phyloP scores from a whole-genome alignment of 2,113 vertebrate genomes.

The Rhinogobius similis region DNA sequence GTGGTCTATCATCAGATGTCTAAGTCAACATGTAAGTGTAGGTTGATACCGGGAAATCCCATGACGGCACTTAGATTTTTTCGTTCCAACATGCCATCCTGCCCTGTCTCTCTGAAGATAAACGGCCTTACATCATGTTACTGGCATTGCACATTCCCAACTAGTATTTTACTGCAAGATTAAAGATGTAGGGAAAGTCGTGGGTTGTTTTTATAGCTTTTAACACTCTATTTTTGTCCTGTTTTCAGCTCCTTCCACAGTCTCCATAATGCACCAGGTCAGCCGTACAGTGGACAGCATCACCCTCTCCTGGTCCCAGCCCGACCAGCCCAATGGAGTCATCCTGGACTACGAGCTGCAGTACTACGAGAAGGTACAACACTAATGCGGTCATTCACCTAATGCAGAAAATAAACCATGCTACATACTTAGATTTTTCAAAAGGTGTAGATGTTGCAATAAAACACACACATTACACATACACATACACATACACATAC shows the following conservation, averaged over 20 bases:
- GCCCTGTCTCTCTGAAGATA: slow-evolving; percentile 34
- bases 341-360: slow-evolving; percentile 98
- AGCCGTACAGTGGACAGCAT: slow-evolving; percentile 95
- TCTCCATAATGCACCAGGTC: slow-evolving; percentile 98
- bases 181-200: slow-evolving; percentile 45
- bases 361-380: slow-evolving; percentile 98
- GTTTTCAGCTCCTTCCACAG: slow-evolving; percentile 88
- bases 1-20: slow-evolving; percentile 35
- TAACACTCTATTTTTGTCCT: slow-evolving; percentile 41
- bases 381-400: too few relatives aligned
- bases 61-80: slow-evolving; percentile 26
- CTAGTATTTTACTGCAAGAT: slow-evolving; percentile 41
- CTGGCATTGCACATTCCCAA: slow-evolving; percentile 9
- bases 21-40: slow-evolving; percentile 37
- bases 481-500: too few relatives aligned
- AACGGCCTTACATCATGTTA: slow-evolving; percentile 38
- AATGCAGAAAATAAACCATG: background rate
- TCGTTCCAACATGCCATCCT: slow-evolving; percentile 50
- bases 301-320: slow-evolving; percentile 97
- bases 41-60: slow-evolving; percentile 60
- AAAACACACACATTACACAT: background rate
- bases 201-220: slow-evolving; percentile 31
- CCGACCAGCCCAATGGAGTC: slow-evolving; percentile 96
- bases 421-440: background rate
- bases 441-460: background rate